Evolutionary conservation across 35 echinoderm and acorn worm species (phyloP), one percentile per base, ranked within the genome.

Genomic region (Heliocidaris erythrogramma): DNA sequence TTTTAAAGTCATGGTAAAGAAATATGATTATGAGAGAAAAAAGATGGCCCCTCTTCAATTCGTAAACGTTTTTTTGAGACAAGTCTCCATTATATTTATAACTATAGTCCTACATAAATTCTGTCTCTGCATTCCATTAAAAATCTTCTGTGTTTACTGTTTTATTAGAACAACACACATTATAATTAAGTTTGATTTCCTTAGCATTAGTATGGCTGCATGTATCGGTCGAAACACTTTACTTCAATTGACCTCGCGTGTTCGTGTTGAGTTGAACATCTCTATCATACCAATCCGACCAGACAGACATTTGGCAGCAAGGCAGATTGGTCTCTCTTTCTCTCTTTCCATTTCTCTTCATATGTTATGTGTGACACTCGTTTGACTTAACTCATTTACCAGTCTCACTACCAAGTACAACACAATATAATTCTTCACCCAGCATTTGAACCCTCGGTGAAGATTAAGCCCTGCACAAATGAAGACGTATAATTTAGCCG

Each of bases 401-500:
- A 89, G 12, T 32, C 47, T 89, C 31, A 27, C 65, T 78, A 78
- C 65, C 65, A 78, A 78, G 18, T 78, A 78, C 65, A 78, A 78
- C 14, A 78, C 65, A 78, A 78, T 78, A n/a, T 78, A 78, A 78
- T 78, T 78, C 65, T 78, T 78, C 65, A 78, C 17, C 65, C 65
- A 78, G 17, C 65, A 27, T 78, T 78, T 78, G 65, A 78, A 78
- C 65, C 27, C 65, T 78, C 17, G 17, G 21, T 21, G 65, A 17
- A 78, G 18, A 78, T 78, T 78, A 89, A 89, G 47, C 47, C 31
- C 31, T 89, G 3, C 87, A 89, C 87, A 89, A 89, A 89, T 89
- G 87, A 89, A 89, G 87, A 42, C 87, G 32, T 89, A 89, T 89
- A 89, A 89, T 89, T 89, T 89, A 5, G 87, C 16, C 87, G 87